A percentile compares a stretch with the other conserved stretches of the same genome.
Conservation (phyloP, 2,113 vertebrate genomes). For the Propithecus coquereli region DNA sequence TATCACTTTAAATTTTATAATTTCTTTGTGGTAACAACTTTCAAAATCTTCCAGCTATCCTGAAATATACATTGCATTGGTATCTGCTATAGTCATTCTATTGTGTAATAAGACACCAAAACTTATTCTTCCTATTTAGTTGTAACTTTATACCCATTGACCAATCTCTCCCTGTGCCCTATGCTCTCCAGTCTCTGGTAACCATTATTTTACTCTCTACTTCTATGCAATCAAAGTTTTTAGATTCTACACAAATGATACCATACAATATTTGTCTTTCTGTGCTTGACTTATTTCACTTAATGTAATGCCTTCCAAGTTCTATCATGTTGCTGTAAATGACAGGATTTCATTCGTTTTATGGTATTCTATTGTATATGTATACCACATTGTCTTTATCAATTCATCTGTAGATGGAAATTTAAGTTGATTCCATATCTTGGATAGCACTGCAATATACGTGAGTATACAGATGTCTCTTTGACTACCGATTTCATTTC, state of each 20-base stretch:
- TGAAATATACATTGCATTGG: background rate
- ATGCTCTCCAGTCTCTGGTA: background rate
- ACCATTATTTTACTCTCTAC: background rate
- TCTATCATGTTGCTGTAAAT: background rate
- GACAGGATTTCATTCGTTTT: background rate
- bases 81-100: background rate
- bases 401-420: background rate
- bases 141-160: background rate
- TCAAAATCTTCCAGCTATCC: background rate
- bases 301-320: background rate
- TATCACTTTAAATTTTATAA: background rate
- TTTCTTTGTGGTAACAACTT: background rate
- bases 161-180: background rate
- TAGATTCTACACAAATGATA: background rate
- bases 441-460: background rate
- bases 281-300: background rate
- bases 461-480: background rate
- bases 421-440: background rate
- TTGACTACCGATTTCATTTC: background rate
- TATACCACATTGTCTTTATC: background rate
- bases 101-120: background rate
- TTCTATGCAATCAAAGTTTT: background rate
- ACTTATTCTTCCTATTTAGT: background rate
- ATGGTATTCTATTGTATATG: background rate
- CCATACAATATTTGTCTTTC: background rate